A percentile compares a stretch with the other conserved stretches of the same genome.
phyloP scores from a whole-genome alignment of 2,888 invertebrate species.

The Leucophenga montana region DNA sequence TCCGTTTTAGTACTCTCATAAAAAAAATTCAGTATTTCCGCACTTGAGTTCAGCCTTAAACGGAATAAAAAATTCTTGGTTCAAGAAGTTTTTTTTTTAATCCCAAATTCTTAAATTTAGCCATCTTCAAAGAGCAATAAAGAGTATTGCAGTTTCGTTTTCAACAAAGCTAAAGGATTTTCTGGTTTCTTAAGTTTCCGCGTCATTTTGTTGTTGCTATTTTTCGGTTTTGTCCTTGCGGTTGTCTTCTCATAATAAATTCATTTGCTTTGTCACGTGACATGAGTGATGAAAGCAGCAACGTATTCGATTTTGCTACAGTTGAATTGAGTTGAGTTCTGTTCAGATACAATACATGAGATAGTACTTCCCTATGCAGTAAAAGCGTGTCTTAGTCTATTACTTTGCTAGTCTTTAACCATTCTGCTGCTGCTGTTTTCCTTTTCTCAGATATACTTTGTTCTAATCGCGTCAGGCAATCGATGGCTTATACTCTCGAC shows the following conservation, averaged over 20 bases:
- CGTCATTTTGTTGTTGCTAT: too few species aligned
- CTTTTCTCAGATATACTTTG: background rate
- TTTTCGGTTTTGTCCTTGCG: background rate
- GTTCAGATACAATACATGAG: background rate
- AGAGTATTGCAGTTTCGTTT: background rate
- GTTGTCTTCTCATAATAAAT: constrained; percentile 21
- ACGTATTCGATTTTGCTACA: background rate
- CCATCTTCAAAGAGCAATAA: too few species aligned
- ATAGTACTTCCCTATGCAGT: too few species aligned
- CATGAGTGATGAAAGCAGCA: constrained; percentile 18
- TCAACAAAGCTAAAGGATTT: too few species aligned
- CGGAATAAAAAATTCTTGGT: too few species aligned
- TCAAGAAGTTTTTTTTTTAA: too few species aligned
- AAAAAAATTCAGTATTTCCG: too few species aligned
- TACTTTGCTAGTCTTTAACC: too few species aligned
- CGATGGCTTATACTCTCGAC: constrained; percentile 14
- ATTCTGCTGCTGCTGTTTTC: background rate
- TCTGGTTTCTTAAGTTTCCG: constrained; percentile 6
- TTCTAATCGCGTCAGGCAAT: constrained; percentile 9
- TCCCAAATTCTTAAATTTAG: too few species aligned
- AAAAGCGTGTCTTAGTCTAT: too few species aligned
- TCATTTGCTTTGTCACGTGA: constrained; percentile 27
- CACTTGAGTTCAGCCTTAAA: too few species aligned
- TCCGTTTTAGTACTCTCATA: too few species aligned
- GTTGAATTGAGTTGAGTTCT: background rate